Conservation (phyloP, 2,888 invertebrate genomes). For the Cosmopolites sordidus region DNA sequence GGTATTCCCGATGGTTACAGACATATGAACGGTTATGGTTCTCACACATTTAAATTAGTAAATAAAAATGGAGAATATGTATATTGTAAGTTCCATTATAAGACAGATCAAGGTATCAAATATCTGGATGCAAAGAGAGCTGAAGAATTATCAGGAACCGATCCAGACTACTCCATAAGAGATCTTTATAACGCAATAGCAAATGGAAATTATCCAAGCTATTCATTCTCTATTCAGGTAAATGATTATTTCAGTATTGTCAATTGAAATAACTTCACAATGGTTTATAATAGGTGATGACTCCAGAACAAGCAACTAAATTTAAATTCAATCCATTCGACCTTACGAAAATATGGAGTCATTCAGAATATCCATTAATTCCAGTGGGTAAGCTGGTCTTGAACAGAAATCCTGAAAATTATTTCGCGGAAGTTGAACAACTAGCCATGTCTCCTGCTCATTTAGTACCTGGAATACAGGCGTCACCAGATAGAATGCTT, state of each 20-base stretch:
- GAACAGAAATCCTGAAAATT: conserved; percentile 86
- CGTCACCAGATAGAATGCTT: conserved; percentile 92
- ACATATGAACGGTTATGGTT: conserved; percentile 94
- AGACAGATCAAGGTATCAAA: conserved; percentile 87
- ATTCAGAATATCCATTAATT: conserved; percentile 80
- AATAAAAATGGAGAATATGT: conserved; percentile 66
- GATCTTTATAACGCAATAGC: conserved; percentile 89
- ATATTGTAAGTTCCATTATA: conserved; percentile 92
- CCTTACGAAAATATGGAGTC: conserved; percentile 86
- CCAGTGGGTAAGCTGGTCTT: conserved; percentile 83
- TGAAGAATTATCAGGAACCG: conserved; percentile 62
- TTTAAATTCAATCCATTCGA: conserved; percentile 89
- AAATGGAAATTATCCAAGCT: conserved; percentile 67
- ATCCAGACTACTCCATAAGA: conserved; percentile 85
- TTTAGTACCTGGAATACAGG: conserved; percentile 87
- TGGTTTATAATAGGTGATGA: conserved; percentile 67
- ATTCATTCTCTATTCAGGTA: conserved; percentile 74
- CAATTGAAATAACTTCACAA: neutral
- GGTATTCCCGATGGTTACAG: conserved; percentile 84
- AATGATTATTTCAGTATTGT: neutral
- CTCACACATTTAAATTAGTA: conserved; percentile 88
- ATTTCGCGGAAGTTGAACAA: conserved; percentile 92
- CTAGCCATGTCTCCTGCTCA: conserved; percentile 87
- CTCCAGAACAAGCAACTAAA: conserved; percentile 75
- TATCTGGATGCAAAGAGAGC: conserved; percentile 70